These are phyloP conservation scores for Perca schrenkii DNA, from an alignment of 2,113 vertebrate genomes.

Conservation along the genomic window DNA sequence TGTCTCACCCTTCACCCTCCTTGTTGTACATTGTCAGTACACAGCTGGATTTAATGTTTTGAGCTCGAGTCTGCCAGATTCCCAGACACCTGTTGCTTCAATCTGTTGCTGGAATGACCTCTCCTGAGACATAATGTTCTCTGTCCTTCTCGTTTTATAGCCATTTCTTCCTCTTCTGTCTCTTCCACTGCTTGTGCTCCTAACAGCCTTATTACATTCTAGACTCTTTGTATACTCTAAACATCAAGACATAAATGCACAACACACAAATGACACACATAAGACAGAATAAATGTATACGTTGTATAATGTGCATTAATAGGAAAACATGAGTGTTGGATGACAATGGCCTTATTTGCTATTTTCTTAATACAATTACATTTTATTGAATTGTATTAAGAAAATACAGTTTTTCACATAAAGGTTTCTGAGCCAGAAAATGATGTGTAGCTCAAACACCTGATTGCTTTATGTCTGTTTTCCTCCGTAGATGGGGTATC, in stretches of 20 bases:
- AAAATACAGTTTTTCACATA: background rate
- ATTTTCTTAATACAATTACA: background rate
- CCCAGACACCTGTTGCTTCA: constrained; percentile 32
- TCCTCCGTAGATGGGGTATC: constrained; percentile 92
- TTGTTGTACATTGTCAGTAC: background rate
- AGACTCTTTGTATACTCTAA: background rate
- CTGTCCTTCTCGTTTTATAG: background rate
- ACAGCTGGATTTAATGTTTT: constrained; percentile 31
- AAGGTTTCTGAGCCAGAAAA: background rate
- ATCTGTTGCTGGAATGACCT: constrained; percentile 30
- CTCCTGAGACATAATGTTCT: background rate
- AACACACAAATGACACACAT: background rate
- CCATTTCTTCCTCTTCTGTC: background rate
- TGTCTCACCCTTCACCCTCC: background rate
- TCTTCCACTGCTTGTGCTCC: background rate
- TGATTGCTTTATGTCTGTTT: background rate
- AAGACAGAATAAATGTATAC: background rate
- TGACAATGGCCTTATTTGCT: background rate
- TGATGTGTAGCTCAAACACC: background rate
- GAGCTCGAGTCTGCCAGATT: background rate
- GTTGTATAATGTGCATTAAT: background rate
- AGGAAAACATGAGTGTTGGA: background rate
- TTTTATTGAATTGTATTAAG: no score
- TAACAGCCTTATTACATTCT: background rate
- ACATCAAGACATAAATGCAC: background rate